phyloP scores from a whole-genome alignment of 2,113 vertebrate species.

The Brevimyrus niger region DNA sequence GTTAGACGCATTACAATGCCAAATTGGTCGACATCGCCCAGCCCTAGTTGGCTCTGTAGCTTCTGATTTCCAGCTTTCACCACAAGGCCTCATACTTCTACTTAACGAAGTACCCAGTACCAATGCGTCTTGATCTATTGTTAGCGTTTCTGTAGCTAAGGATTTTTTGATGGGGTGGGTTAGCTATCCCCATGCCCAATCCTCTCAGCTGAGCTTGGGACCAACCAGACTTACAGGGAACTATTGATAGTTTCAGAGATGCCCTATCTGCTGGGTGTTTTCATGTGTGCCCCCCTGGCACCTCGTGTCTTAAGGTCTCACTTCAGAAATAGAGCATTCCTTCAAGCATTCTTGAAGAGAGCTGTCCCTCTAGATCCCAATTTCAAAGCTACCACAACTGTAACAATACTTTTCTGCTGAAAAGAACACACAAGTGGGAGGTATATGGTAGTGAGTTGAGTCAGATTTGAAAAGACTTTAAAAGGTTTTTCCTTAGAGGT shows the following conservation, averaged over 20 bases:
- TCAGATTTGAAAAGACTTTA: not conserved
- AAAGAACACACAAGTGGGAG: not conserved
- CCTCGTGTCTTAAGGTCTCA: not conserved
- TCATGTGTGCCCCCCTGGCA: not conserved
- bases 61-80: conserved; percentile 12
- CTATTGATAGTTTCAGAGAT: no score
- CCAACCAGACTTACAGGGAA: not conserved
- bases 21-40: no score
- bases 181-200: not conserved
- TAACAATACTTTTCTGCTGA: not conserved
- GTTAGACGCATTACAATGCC: no score
- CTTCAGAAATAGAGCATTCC: not conserved
- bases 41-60: not conserved
- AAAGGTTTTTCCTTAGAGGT: not conserved
- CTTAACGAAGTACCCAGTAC: not conserved
- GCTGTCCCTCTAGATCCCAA: not conserved
- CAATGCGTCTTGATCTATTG: no score
- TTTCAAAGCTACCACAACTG: not conserved
- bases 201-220: not conserved
- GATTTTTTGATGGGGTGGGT: not conserved
- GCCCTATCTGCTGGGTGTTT: not conserved
- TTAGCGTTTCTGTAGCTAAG: not conserved
- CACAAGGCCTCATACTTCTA: not conserved
- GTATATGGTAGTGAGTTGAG: not conserved
- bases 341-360: not conserved